Evolutionary conservation across 1,140 invertebrate genomes (phyloP).

Genomic region (Drosophila yakuba): DNA sequence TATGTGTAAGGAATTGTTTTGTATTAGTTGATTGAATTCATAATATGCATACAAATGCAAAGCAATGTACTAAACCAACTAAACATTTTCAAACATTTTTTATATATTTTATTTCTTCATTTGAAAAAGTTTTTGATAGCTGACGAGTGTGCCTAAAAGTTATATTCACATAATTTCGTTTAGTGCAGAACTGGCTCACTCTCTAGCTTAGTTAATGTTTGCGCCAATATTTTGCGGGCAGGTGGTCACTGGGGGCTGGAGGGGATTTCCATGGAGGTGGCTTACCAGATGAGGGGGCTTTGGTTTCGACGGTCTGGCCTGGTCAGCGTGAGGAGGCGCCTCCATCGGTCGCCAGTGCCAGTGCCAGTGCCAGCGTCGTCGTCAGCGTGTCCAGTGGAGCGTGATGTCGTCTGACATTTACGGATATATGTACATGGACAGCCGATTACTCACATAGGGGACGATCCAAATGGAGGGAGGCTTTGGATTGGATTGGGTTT

Average conservation of each 20-base stretch:
- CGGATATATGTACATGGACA: slow-evolving; percentile 65
- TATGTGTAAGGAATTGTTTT: too few relatives aligned
- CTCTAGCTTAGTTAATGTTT: slow-evolving; percentile 50
- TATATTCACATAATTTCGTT: background rate
- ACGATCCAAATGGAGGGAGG: background rate
- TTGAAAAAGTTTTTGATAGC: too few relatives aligned
- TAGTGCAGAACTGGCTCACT: slow-evolving; percentile 7
- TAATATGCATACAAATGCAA: too few relatives aligned
- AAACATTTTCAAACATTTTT: too few relatives aligned
- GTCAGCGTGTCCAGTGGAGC: slow-evolving; percentile 74
- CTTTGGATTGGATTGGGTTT: background rate
- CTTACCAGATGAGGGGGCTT: background rate
- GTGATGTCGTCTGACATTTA: slow-evolving; percentile 84
- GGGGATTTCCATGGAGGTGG: background rate
- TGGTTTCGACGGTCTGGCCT: slow-evolving; percentile 7
- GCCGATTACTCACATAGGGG: slow-evolving; percentile 47
- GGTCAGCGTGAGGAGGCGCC: slow-evolving; percentile 54
- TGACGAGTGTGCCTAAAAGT: too few relatives aligned
- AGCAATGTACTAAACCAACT: too few relatives aligned
- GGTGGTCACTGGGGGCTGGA: slow-evolving; percentile 9
- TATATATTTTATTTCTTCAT: too few relatives aligned
- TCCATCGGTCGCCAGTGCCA: slow-evolving; percentile 50
- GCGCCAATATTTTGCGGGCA: slow-evolving; percentile 77
- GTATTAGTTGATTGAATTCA: too few relatives aligned
- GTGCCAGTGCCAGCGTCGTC: background rate